These are phyloP conservation scores for Isotomurus palustris DNA, from an alignment of 2,888 invertebrate species.

Conservation along the genomic window DNA sequence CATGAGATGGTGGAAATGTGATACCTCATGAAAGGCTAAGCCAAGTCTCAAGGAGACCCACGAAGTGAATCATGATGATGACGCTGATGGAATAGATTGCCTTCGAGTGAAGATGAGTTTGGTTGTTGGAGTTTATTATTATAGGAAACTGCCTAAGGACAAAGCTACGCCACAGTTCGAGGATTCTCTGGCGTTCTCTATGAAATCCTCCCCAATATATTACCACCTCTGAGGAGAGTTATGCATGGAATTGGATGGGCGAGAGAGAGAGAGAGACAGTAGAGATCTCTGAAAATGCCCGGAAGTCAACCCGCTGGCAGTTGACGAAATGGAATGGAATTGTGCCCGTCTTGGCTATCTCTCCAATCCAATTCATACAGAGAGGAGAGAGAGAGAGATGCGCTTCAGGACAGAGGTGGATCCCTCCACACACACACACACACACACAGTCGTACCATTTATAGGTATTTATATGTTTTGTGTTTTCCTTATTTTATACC, in stretches of 20 bases:
- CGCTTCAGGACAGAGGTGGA: conserved; percentile 18
- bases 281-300: conserved; percentile 39
- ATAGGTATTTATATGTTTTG: conserved; percentile 14
- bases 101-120: conserved; percentile 39
- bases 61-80: background rate
- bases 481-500: conserved; percentile 13
- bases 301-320: conserved; percentile 24
- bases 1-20: background rate
- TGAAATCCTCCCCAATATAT: conserved; percentile 7
- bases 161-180: conserved; percentile 23
- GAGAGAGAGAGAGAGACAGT: conserved; percentile 24
- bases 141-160: conserved; percentile 40
- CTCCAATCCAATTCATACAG: background rate
- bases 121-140: conserved; percentile 46
- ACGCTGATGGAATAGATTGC: conserved; percentile 20
- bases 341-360: conserved; percentile 16
- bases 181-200: conserved; percentile 15
- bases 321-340: conserved; percentile 40
- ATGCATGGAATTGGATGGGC: conserved; percentile 15
- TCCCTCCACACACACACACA: too few species aligned
- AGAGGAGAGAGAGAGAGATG: conserved; percentile 3
- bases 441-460: background rate
- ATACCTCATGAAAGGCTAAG: background rate
- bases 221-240: background rate
- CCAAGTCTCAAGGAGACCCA: background rate